Conservation (phyloP, 92 coral and sea anemone species). For the Epizoanthus rinbou region DNA sequence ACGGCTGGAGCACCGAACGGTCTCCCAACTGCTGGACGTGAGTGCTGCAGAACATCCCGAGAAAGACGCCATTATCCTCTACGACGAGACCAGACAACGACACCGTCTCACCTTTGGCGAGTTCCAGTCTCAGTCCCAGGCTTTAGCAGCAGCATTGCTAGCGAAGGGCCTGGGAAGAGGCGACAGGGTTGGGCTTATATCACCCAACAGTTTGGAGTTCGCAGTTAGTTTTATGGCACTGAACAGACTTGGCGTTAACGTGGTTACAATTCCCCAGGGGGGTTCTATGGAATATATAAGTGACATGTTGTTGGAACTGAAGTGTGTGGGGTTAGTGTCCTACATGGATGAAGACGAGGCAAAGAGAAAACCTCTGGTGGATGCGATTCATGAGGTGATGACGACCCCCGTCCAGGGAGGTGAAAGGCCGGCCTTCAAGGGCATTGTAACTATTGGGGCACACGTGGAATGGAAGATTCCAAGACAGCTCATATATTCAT, state of each 20-base stretch:
- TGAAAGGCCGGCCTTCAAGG: background rate
- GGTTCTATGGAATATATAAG: background rate
- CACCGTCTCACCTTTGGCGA: slow-evolving; percentile 1
- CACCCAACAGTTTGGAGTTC: slow-evolving; percentile 11
- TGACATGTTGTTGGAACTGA: background rate
- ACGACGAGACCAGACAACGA: too few relatives aligned
- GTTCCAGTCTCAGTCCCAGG: slow-evolving; percentile 1
- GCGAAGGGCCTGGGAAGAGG: background rate
- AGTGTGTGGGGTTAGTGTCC: background rate
- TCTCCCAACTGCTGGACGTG: too few relatives aligned
- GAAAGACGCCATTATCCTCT: too few relatives aligned
- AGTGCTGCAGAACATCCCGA: too few relatives aligned
- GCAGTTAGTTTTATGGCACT: background rate
- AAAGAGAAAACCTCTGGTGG: background rate
- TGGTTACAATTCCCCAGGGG: background rate
- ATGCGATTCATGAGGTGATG: background rate
- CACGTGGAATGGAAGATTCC: background rate
- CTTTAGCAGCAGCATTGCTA: background rate
- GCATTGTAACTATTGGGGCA: background rate
- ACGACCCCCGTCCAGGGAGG: too few relatives aligned
- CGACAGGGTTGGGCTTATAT: slow-evolving; percentile 8
- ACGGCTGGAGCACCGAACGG: too few relatives aligned
- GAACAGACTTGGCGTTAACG: background rate
- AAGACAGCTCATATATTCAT: background rate
- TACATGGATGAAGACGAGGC: slow-evolving; percentile 2